Conservation (phyloP, 2,888 invertebrate genomes). For the Caenorhabditis sp. region DNA sequence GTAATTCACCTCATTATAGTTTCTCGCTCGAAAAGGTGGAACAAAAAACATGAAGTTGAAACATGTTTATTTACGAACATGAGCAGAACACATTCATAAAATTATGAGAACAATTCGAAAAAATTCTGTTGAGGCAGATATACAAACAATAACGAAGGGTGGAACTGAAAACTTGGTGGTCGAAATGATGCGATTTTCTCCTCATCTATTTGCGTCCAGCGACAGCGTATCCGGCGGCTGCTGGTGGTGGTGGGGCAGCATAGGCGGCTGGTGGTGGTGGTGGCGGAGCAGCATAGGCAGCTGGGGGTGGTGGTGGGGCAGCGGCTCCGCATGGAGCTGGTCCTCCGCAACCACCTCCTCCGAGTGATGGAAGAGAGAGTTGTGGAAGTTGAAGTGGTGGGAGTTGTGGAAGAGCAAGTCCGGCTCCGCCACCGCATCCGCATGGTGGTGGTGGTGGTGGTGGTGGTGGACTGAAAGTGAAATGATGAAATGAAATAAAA, state of each 20-base stretch:
- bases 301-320: slow-evolving; percentile 42
- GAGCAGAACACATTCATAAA: slow-evolving; percentile 18
- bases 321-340: slow-evolving; percentile 44
- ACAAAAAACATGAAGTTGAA: background rate
- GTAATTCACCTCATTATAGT: background rate
- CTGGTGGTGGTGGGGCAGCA: slow-evolving; percentile 43
- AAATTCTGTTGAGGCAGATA: background rate
- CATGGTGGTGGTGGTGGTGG: slow-evolving; percentile 52
- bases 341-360: slow-evolving; percentile 49
- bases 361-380: slow-evolving; percentile 40
- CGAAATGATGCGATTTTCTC: background rate
- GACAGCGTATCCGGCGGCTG: slow-evolving; percentile 34
- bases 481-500: too few species aligned
- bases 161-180: background rate
- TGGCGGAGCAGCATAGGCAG: slow-evolving; percentile 36
- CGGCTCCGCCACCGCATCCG: slow-evolving; percentile 44
- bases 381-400: slow-evolving; percentile 49
- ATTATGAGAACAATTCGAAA: background rate
- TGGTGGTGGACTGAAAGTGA: slow-evolving; percentile 30
- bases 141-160: background rate
- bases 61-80: slow-evolving; percentile 10
- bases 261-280: slow-evolving; percentile 24
- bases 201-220: slow-evolving; percentile 22
- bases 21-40: too few species aligned
- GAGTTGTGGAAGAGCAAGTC: slow-evolving; percentile 30